Evolutionary conservation across 2,888 invertebrate genomes (phyloP), one percentile per base, ranked within the genome.

Genomic region (Pristionchus arcanus): DNA sequence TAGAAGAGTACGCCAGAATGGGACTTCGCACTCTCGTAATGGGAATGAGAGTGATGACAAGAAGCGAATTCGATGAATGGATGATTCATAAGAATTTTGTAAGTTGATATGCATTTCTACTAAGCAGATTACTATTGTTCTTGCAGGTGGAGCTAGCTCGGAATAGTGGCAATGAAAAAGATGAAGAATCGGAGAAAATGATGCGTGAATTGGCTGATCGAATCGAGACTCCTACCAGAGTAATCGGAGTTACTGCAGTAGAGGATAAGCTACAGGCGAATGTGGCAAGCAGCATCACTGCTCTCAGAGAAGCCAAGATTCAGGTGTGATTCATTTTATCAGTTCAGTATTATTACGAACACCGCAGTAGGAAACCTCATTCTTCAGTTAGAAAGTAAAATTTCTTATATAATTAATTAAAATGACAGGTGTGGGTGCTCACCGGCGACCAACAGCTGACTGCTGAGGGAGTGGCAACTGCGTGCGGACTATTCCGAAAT

Each of bases 381-480:
- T n/a, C n/a, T n/a, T n/a, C n/a, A n/a, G n/a, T n/a, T n/a, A n/a
- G n/a, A n/a, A n/a, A n/a, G n/a, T n/a, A n/a, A n/a, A n/a, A n/a
- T n/a, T n/a, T n/a, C n/a, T n/a, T n/a, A n/a, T n/a, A n/a, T 9
- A 63, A n/a, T 1, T 63, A 63, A 9, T 4, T 9, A 21, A 63
- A 63, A 21, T 84, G 15, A 1, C 31, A 85, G 84, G 84, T 87
- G 68, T 87, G 87, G 87, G 53, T 87, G 42, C 87, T 87, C 16
- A 87, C 87, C 0, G 98, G 97, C 66, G 98, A 98, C 96, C 98
- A 98, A 95, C 97, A 98, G 84, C 98, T 98, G 96, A 98, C 98
- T 0, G 98, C 98, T 89, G 97, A 98, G 94, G 98, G 98, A 95
- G 97, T 98, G 91, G 98, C 98, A 0, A 98, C 98, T 95, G 97